Evolutionary conservation across 1,140 invertebrate species (phyloP), one percentile per base, ranked within the genome.

Genomic region (Heliconius nattereri): DNA sequence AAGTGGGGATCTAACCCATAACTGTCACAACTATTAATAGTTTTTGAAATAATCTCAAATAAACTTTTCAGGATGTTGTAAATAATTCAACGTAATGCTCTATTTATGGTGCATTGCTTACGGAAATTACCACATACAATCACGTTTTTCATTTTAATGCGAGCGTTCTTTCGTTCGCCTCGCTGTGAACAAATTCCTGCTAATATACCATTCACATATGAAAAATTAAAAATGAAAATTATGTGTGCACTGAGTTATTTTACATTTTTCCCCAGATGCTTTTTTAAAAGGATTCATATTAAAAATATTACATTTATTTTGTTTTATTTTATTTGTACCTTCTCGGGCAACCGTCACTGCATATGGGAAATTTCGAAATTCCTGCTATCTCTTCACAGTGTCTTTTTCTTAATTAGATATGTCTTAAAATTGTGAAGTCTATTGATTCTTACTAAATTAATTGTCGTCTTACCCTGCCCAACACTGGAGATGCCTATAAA

Each of bases 121-220:
- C 57, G 74, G 37, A n/a, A 78, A 78, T 32, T 78, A 74, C 29
- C 37, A 60, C 20, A 74, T 75, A 23, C 60, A 8, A 9, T 2
- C 60, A 66, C 52, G 23, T 66, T 75, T 76, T 66, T 76, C 45
- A 49, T 77, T 71, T 71, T 77, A 37, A 78, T 45, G 72, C 32
- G 40, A 37, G 35, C 26, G 52, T 26, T 73, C 20, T 66, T 78
- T 78, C 32, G 32, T 6, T 78, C 23, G 29, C 77, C 54, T 45
- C 57, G 54, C 72, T 23, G 9, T 19, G 35, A 74, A 71, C 78
- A 74, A 74, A 71, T 72, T 29, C 52, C 19, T 66, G 19, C 26
- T 66, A 19, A 71, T 75, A 71, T 75, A 54, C 60, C 16, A 66
- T 66, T 66, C 60, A 66, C n/a, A 66, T 29, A 29, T 66, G 60